Evolutionary conservation across 2,888 invertebrate genomes (phyloP).

Genomic region (Crocallis elinguaria): DNA sequence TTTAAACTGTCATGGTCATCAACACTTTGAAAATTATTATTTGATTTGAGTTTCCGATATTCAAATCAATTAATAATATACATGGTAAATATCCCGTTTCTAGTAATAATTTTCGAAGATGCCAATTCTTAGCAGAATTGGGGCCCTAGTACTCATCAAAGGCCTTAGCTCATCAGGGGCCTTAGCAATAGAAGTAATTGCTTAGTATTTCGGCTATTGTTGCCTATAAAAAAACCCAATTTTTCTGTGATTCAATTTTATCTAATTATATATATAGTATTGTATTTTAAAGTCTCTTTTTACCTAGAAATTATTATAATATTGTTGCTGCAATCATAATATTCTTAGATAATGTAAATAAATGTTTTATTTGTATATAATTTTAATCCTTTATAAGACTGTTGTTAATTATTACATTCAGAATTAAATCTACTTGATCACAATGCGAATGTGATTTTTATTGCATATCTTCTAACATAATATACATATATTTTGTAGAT

Average conservation of each 20-base stretch:
- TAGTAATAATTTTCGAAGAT: too few species aligned
- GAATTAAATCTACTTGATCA: conserved; percentile 44
- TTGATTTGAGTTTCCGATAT: too few species aligned
- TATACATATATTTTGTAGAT: background rate
- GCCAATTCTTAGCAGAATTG: too few species aligned
- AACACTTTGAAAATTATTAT: too few species aligned
- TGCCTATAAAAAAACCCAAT: too few species aligned
- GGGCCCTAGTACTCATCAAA: too few species aligned
- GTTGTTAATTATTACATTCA: conserved; percentile 26
- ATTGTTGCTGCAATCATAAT: background rate
- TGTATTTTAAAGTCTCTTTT: background rate
- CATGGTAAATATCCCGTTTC: too few species aligned
- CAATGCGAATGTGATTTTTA: conserved; percentile 8
- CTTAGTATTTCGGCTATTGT: too few species aligned
- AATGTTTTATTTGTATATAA: conserved; percentile 27
- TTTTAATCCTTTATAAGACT: conserved; percentile 31
- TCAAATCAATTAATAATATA: too few species aligned
- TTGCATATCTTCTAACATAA: background rate
- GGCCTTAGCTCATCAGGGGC: too few species aligned
- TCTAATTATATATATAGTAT: background rate
- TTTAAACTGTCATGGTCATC: too few species aligned
- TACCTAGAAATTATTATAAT: background rate
- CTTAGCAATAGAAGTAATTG: too few species aligned
- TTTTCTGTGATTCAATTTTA: background rate
- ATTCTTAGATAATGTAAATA: conserved; percentile 25